Evolutionary conservation across 2,113 vertebrate genomes (phyloP), one percentile per base, ranked within the genome.

Genomic region (Pteronura brasiliensis): DNA sequence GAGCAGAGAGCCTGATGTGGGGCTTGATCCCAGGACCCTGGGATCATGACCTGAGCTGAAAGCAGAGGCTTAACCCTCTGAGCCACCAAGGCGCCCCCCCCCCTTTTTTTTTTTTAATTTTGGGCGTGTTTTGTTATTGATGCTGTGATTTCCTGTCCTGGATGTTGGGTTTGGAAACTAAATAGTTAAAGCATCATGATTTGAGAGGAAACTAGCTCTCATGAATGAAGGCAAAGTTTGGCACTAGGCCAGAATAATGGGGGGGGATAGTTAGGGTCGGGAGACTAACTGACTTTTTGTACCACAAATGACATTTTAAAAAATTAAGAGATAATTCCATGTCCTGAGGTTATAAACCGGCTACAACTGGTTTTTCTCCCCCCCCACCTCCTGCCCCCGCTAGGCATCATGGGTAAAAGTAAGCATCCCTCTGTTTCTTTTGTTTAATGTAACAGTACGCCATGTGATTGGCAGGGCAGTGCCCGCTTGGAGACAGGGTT

Each of bases 301-400:
- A 96, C 95, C 93, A 95, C 96, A 97, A 96, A 97, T 47, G 97
- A 98, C 98, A 98, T 98, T 98, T 98, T 39, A 80, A 97, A 95
- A 98, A 98, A 98, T 97, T 98, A 98, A 98, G 95, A 98, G 97
- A 98, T 97, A 98, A 99, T 98, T 98, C 97, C 95, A 79, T 98
- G 98, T 98, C 98, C 98, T 97, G 98, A 98, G 98, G 99, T 99
- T 99, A 98, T 98, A 99, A 99, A 99, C 99, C 98, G 98, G 99
- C 98, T 99, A 98, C 98, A 98, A 99, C 99, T 99, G 99, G 99
- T 98, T 98, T 95, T 94, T 97, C 98, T 94, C 87, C 57, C 36
- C 84, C 36, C 84, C 80, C 94, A 93, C 85, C 95, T 92, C 92
- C 81, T 94, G 80, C 88, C 98, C 99, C 98, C 97, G 98, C 98